These are phyloP conservation scores for Connochaetes taurinus DNA, from an alignment of 2,113 vertebrate genomes.

Conservation along the genomic window DNA sequence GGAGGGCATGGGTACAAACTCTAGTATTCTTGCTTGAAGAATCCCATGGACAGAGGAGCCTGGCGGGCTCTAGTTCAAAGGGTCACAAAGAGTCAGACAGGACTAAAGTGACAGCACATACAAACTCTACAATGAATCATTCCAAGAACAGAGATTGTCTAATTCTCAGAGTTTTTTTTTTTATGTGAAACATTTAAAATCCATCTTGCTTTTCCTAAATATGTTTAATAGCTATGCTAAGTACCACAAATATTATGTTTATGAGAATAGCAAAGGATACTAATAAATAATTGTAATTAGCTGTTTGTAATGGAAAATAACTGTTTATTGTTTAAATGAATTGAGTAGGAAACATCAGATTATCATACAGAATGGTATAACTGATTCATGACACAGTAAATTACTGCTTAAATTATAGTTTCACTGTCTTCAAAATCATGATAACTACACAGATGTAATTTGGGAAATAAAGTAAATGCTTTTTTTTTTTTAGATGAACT, in stretches of 20 bases:
- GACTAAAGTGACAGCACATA: not conserved
- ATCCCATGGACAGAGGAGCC: not conserved
- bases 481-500: not conserved
- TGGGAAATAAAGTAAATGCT: not conserved
- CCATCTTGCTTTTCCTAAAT: not conserved
- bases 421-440: not conserved
- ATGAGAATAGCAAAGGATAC: not conserved
- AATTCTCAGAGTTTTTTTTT: not conserved
- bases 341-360: not conserved
- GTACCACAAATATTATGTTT: conserved; percentile 1
- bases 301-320: conserved; percentile 2
- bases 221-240: conserved; percentile 1
- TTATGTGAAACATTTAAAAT: not conserved
- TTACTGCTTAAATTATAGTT: not conserved
- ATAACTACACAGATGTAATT: not conserved
- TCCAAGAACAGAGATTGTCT: not conserved
- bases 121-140: not conserved
- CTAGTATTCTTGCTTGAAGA: not conserved
- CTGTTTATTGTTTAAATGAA: conserved; percentile 21
- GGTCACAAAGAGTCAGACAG: not conserved
- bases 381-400: not conserved
- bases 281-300: conserved; percentile 37
- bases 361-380: not conserved
- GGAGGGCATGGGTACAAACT: not conserved
- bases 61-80: not conserved